phyloP scores from a whole-genome alignment of 1,140 invertebrate genomes.

The Drosophila ananassae region DNA sequence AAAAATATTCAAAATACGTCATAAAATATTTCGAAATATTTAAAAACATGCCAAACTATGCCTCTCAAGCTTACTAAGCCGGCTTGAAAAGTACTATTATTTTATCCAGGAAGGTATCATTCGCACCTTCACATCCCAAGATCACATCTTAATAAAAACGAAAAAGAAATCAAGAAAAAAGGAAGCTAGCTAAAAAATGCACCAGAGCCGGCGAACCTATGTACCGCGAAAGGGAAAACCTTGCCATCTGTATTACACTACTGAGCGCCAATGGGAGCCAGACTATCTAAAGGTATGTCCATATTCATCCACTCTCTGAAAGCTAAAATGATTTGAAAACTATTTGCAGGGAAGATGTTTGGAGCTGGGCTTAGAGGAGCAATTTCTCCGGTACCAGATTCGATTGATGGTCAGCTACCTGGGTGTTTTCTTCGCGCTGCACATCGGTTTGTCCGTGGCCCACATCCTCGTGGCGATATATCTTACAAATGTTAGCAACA shows the following conservation, averaged over 20 bases:
- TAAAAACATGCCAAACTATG: too few species aligned
- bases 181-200: neutral
- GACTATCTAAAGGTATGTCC: conserved; percentile 30
- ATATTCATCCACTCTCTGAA: neutral
- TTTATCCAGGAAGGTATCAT: too few species aligned
- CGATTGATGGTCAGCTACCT: conserved; percentile 41
- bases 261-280: conserved; percentile 43
- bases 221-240: neutral
- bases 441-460: neutral
- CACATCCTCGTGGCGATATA: neutral
- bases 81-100: too few species aligned
- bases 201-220: neutral
- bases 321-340: neutral
- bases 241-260: conserved; percentile 19
- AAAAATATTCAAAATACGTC: neutral
- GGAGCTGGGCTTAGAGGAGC: conserved; percentile 37
- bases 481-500: neutral
- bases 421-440: conserved; percentile 28
- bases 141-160: too few species aligned
- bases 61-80: too few species aligned
- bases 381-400: conserved; percentile 34
- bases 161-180: neutral
- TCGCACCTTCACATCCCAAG: too few species aligned
- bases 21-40: neutral
- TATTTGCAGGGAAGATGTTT: conserved; percentile 34